Evolutionary conservation across 2,888 invertebrate genomes (phyloP), one percentile per base, ranked within the genome.

Genomic region (Heteropelma amictum): DNA sequence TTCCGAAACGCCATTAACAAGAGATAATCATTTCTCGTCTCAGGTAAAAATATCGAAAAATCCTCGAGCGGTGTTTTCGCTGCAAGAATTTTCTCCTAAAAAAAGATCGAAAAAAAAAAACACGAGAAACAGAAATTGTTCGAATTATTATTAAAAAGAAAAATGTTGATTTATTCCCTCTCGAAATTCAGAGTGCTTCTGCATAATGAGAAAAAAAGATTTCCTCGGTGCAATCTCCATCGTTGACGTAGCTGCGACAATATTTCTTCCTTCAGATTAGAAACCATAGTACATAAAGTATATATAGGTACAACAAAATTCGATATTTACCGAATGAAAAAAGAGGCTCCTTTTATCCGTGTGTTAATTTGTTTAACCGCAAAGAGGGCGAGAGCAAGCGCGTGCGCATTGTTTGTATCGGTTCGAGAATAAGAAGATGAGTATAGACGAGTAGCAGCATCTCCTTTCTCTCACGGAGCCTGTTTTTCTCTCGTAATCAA

Each of bases 351-450:
- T 65, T 38, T 54, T 75, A 65, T 65, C 70, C 61, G 63, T 47
- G 65, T 54, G 63, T 67, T 75, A 71, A 75, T 75, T 71, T 75
- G 51, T 61, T 71, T 71, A 71, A 28, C 45, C 30, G 42, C 47
- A 49, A 40, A 33, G 40, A 23, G 3, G 2, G 38, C n/a, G 45
- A 38, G 58, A 60, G 51, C 26, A 38, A 26, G 42, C 65, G 75
- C 71, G 67, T 58, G 70, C 61, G 47, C 51, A 56, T 67, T 68
- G 33, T 68, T 67, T 54, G 71, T 63, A 70, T 74, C 65, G 74
- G 54, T 54, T 49, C 28, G 28, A 42, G 42, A 35, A 40, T 33
- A 12, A 19, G 33, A 19, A n/a, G n/a, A n/a, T n/a, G n/a, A n/a
- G n/a, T n/a, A 19, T 21, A 56, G 56, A 68, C 38, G 47, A 58